Conservation (phyloP, 1,140 invertebrate genomes). For the Galleria mellonella region DNA sequence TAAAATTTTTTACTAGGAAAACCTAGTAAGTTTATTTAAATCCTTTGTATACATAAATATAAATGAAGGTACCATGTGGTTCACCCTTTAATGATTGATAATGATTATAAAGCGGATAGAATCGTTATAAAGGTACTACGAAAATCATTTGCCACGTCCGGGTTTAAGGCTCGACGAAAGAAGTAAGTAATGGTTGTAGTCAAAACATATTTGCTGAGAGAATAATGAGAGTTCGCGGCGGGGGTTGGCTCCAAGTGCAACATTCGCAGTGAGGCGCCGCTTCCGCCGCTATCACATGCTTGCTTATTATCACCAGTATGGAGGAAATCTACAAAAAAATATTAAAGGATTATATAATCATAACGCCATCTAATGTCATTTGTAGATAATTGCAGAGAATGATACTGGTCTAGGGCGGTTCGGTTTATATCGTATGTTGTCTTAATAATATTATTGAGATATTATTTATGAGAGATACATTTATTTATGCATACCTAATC, state of each 20-base stretch:
- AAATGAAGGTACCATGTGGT: slow-evolving; percentile 15
- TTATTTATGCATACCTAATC: too few relatives aligned
- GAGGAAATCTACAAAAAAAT: neutral
- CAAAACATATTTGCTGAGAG: slow-evolving; percentile 69
- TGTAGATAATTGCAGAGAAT: too few relatives aligned
- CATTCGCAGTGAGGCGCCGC: slow-evolving; percentile 52
- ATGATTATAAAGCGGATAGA: slow-evolving; percentile 13
- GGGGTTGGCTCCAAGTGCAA: slow-evolving; percentile 41
- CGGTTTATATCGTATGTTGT: too few relatives aligned
- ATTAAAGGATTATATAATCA: slow-evolving; percentile 9
- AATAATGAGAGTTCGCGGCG: slow-evolving; percentile 57
- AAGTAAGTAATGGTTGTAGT: slow-evolving; percentile 52
- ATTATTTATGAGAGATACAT: too few relatives aligned
- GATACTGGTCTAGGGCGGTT: too few relatives aligned
- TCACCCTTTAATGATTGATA: slow-evolving; percentile 36
- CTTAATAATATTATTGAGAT: too few relatives aligned
- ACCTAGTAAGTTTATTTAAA: neutral
- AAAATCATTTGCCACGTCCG: slow-evolving; percentile 32
- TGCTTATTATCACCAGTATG: slow-evolving; percentile 4
- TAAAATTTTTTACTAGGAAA: too few relatives aligned
- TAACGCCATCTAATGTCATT: too few relatives aligned
- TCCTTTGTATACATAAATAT: too few relatives aligned
- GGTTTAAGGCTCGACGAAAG: slow-evolving; percentile 6
- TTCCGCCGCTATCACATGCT: slow-evolving; percentile 47
- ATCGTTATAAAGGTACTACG: slow-evolving; percentile 23